These are phyloP conservation scores for Crossocerus cetratus DNA, from an alignment of 2,888 invertebrate genomes.

Conservation along the genomic window DNA sequence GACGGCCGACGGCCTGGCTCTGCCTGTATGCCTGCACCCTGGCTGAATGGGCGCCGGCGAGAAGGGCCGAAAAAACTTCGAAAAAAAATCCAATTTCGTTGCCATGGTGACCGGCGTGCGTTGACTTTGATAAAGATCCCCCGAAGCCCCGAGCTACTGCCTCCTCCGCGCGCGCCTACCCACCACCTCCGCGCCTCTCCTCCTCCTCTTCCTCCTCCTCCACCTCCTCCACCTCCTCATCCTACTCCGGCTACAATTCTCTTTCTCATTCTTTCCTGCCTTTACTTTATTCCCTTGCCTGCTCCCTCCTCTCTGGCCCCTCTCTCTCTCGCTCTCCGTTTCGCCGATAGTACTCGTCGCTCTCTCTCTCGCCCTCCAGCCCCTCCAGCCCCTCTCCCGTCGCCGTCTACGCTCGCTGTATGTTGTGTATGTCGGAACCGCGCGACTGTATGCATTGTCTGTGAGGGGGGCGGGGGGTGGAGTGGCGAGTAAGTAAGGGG, in stretches of 20 bases:
- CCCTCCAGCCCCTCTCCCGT: slow-evolving; percentile 14
- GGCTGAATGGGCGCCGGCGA: slow-evolving; percentile 62
- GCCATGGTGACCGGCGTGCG: slow-evolving; percentile 76
- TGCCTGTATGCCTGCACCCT: slow-evolving; percentile 24
- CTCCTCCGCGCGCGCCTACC: slow-evolving; percentile 16
- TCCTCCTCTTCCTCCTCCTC: slow-evolving; percentile 31
- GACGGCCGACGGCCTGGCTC: no score
- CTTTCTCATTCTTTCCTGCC: neutral
- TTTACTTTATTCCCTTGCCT: neutral
- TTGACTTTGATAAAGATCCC: slow-evolving; percentile 77
- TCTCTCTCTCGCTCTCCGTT: slow-evolving; percentile 27
- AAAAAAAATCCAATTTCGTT: slow-evolving; percentile 77
- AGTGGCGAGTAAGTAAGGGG: neutral
- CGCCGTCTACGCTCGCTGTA: slow-evolving; percentile 27
- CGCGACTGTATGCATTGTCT: neutral
- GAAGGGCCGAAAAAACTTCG: slow-evolving; percentile 75
- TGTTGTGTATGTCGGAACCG: neutral
- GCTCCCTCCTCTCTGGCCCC: neutral
- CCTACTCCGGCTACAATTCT: neutral
- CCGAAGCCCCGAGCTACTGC: slow-evolving; percentile 56
- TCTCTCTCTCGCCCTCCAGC: slow-evolving; percentile 12
- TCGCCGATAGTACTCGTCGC: neutral
- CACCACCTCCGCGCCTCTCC: slow-evolving; percentile 38
- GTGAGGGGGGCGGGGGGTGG: no score
- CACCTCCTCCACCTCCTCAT: slow-evolving; percentile 31